Evolutionary conservation across 2,113 vertebrate species (phyloP), one percentile per base, ranked within the genome.

Genomic region (Poicephalus gulielmi): DNA sequence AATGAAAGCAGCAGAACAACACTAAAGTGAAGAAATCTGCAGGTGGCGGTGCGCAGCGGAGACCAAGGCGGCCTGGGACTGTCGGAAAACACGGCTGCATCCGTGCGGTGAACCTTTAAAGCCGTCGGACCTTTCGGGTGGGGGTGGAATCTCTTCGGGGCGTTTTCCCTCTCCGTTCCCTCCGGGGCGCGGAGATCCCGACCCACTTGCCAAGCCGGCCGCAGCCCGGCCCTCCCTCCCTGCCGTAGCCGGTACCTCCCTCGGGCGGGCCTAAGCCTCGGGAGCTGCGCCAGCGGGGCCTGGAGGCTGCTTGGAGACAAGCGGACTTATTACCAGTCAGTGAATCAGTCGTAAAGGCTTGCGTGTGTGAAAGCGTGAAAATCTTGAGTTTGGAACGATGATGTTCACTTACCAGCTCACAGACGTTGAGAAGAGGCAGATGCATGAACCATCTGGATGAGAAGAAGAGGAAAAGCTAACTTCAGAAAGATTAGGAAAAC

Each of bases 21-120:
- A 9, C 0, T 3, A 3, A 2, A 33, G 10, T 0, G 30, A 47
- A 35, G 30, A 25, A 0, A 3, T 14, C 55, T 5, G 28, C 13
- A 13, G 28, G 30, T 33, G 37, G 4, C 2, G 17, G 4, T 8
- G 10, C 17, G 5, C 6, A n/a, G 27, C 46, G 6, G 5, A 59
- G 44, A 2, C 15, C 30, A 2, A 2, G 0, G 5, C 3, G 7
- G 9, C 6, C 20, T 30, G 13, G 11, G 59, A 35, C 39, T 39
- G 59, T 27, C 18, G 2, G 24, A 13, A 41, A 43, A 4, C 20
- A 5, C 1, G 22, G 4, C n/a, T 8, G 10, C 50, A 8, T 5
- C 23, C 35, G 13, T 11, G 8, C n/a, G 11, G 7, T 1, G 33
- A 22, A 23, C 13, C 20, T 59, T 59, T 59, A 23, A 14, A n/a